phyloP scores from a whole-genome alignment of 2,888 invertebrate species.

The Mongoloraphidia duomilia region DNA sequence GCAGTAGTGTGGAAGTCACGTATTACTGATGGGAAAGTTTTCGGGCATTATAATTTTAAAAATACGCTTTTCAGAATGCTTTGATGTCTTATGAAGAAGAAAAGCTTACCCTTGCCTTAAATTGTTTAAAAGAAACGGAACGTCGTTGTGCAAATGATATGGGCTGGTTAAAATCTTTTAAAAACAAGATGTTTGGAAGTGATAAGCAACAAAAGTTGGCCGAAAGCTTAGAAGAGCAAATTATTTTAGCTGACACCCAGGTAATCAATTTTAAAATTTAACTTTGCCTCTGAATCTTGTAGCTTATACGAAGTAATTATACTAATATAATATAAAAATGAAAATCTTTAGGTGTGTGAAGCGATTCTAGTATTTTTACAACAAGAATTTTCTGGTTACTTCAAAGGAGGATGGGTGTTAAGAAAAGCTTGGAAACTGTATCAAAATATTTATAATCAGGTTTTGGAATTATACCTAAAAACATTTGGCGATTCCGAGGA shows the following conservation, averaged over 20 bases:
- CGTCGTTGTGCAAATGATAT: slow-evolving; percentile 37
- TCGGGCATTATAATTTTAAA: too few relatives aligned
- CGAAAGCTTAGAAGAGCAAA: slow-evolving; percentile 43
- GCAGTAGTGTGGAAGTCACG: too few relatives aligned
- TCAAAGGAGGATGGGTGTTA: slow-evolving; percentile 51
- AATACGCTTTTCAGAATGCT: slow-evolving; percentile 38
- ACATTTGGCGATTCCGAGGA: slow-evolving; percentile 26
- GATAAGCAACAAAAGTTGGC: slow-evolving; percentile 23
- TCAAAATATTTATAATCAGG: slow-evolving; percentile 43
- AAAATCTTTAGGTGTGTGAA: slow-evolving; percentile 32
- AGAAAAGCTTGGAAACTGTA: slow-evolving; percentile 57
- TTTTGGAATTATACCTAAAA: slow-evolving; percentile 36
- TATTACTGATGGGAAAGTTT: too few relatives aligned
- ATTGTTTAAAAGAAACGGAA: slow-evolving; percentile 43
- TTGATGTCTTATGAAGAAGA: slow-evolving; percentile 56
- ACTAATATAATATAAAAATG: too few relatives aligned
- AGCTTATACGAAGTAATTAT: too few relatives aligned
- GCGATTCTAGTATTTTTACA: slow-evolving; percentile 49
- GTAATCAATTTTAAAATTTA: background rate
- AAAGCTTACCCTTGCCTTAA: slow-evolving; percentile 40
- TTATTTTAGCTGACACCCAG: slow-evolving; percentile 49
- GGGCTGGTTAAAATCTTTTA: slow-evolving; percentile 41
- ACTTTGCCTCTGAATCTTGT: background rate
- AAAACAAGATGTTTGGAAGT: slow-evolving; percentile 31
- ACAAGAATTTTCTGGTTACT: slow-evolving; percentile 45